Conservation (phyloP, 1,140 invertebrate species). For the Drosophila bifasciata region DNA sequence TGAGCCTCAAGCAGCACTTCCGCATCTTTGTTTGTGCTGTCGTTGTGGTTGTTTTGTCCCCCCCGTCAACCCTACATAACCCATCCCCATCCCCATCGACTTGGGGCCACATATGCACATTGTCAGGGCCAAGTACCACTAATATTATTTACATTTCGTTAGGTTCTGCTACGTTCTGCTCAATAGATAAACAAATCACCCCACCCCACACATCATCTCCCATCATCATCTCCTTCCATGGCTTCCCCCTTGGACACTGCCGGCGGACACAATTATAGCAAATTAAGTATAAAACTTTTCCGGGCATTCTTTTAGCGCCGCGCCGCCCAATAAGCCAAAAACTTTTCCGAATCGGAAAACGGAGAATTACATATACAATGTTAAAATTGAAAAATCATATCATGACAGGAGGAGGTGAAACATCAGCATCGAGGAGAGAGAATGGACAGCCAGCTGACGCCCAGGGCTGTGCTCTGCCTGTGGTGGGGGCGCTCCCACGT, state of each 20-base stretch:
- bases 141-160: constrained; percentile 82
- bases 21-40: constrained; percentile 65
- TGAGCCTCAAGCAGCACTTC: constrained; percentile 71
- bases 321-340: constrained; percentile 53
- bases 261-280: constrained; percentile 69
- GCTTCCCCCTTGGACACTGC: constrained; percentile 13
- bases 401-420: constrained; percentile 15
- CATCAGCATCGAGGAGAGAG: constrained; percentile 15
- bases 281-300: constrained; percentile 73
- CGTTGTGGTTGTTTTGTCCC: constrained; percentile 32
- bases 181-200: constrained; percentile 50
- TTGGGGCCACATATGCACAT: constrained; percentile 78
- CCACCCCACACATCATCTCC: constrained; percentile 7
- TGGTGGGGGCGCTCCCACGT: constrained; percentile 11
- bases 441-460: constrained; percentile 55
- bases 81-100: not conserved
- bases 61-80: constrained; percentile 13
- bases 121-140: constrained; percentile 80
- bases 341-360: constrained; percentile 32
- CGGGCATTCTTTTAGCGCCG: constrained; percentile 44
- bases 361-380: constrained; percentile 51
- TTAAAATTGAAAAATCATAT: constrained; percentile 74
- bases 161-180: constrained; percentile 65
- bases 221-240: constrained; percentile 7
- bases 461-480: constrained; percentile 18